Conservation (phyloP, 2,888 invertebrate species). For the Mimachlamys varia region DNA sequence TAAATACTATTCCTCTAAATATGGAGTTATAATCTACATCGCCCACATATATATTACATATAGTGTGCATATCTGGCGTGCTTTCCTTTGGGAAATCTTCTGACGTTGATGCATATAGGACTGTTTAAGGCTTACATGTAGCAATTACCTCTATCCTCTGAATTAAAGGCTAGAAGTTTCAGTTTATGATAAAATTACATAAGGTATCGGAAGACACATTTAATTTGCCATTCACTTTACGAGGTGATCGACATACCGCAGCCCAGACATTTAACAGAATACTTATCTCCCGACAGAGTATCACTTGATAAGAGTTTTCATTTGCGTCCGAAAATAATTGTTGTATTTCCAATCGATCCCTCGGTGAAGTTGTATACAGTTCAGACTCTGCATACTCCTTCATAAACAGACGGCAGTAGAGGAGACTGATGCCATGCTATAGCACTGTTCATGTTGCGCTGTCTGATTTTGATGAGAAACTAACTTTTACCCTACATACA, state of each 20-base stretch:
- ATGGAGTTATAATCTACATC: background rate
- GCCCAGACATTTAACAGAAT: background rate
- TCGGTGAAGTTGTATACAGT: background rate
- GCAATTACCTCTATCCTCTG: background rate
- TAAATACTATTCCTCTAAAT: background rate
- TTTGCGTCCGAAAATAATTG: constrained; percentile 6
- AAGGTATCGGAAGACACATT: background rate
- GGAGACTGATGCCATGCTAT: background rate
- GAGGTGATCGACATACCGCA: background rate
- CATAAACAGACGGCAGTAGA: background rate
- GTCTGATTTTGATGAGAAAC: constrained; percentile 13
- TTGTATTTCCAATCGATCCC: background rate
- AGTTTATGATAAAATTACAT: constrained; percentile 25
- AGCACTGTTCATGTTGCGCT: background rate
- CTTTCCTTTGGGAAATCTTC: background rate
- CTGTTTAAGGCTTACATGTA: background rate
- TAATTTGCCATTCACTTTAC: background rate
- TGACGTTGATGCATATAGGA: constrained; percentile 5
- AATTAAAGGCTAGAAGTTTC: background rate
- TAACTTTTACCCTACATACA: background rate
- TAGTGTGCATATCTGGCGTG: background rate
- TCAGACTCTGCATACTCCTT: background rate
- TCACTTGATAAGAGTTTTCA: constrained; percentile 29
- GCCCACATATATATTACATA: background rate
- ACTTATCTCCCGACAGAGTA: background rate